Base-by-base conservation (phyloP, 2,888 invertebrate species). In the Drosophila paramelanica region DNA sequence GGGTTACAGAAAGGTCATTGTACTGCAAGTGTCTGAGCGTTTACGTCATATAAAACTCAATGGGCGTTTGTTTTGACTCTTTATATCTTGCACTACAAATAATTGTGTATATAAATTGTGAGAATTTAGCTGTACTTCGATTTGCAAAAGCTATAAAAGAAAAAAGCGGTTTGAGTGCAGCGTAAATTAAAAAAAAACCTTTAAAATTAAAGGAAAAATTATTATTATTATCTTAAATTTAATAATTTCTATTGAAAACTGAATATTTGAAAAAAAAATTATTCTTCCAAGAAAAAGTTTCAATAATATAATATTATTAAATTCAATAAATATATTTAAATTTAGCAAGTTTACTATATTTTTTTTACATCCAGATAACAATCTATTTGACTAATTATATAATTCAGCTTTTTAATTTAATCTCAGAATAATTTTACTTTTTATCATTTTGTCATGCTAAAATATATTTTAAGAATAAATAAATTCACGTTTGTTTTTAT, bases 1-100 rank as follows among this genome's bases (percentile, higher is more conserved):
- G 38, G 58, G 46, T 23, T 42, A 51, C n/a, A 25, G 33, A 38
- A 45, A 68, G 43, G 14, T 64, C 27, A 38, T 42, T 45, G 55
- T 46, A n/a, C 50, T 39, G 42, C 27, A 38, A 52, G 25, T 33
- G 38, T 55, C 33, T 13, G 20, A 27, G 10, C 8, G 45, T 14
- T 53, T 45, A 11, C 11, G n/a, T 17, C 45, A 57, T 50, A 31
- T 38, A 38, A n/a, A 38, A n/a, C 33, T 60, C 43, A 59, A 45
- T 38, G 39, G 1, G 14, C 6, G 31, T 45, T 20, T 23, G 45
- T 31, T 31, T 46, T 14, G 31, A n/a, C 5, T 31, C n/a, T 42
- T n/a, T 20, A 13, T 42, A 20, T 42, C 11, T 11, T 20, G 3
- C 0, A 13, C 8, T 36, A 36, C 5, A 33, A 3, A 36, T 36